Evolutionary conservation across 2,888 invertebrate species (phyloP), one percentile per base, ranked within the genome.

Genomic region (Trichopria drosophilae): DNA sequence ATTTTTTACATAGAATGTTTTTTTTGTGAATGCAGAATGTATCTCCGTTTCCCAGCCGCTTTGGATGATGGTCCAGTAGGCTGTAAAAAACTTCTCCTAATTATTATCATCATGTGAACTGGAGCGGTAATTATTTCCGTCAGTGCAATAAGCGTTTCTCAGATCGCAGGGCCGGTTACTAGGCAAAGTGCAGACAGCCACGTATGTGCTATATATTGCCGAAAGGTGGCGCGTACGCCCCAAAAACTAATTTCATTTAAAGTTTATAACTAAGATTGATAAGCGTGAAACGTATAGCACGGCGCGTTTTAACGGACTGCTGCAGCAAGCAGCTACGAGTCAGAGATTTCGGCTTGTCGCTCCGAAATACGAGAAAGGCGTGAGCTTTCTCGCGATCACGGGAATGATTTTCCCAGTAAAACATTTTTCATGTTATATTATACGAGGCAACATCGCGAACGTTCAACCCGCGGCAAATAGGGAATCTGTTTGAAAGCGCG

Each of bases 31-130:
- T 55, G 48, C 47, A 53, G 54, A 58, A 55, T 50, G 48, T 35
- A 51, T 48, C 37, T 51, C 42, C 40, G 53, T 58, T 58, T 53
- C 56, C 56, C 54, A 50, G 51, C 37, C 49, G 40, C 32, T 19
- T 52, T 37, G 52, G 36, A 49, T 37, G 47, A 32, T 37, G 47
- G 53, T 47, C 50, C 26, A 51, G 41, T 41, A 12, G n/a, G 20
- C 45, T 39, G 46, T 44, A 35, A 36, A 34, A 45, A 51, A 43
- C 61, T 54, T 61, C 59, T 62, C 64, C 66, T 67, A 69, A 71
- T 70, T 69, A 69, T 71, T 69, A 69, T 72, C 71, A 67, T 64
- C 71, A 70, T 71, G 71, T 62, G 71, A 72, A 69, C 59, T 59
- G 57, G 56, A 62, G 59, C 56, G 62, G 63, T 66, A 70, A 71